Conservation (phyloP, 1,140 invertebrate species). For the Drosophila sucinea region DNA sequence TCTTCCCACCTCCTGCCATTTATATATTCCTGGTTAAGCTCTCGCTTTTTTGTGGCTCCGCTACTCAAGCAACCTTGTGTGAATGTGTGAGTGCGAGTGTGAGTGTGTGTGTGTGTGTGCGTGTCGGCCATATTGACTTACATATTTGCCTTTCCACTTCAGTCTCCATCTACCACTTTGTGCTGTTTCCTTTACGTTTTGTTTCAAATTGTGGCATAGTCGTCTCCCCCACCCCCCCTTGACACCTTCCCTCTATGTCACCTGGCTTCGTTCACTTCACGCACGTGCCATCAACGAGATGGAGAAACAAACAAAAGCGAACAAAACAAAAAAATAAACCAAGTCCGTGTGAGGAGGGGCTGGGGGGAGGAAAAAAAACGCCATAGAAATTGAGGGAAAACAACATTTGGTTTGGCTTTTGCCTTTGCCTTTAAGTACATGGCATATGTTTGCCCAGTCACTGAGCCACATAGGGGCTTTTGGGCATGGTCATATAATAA, state of each 20-base stretch:
- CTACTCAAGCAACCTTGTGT: background rate
- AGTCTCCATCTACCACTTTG: constrained; percentile 5
- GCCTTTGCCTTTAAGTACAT: constrained; percentile 16
- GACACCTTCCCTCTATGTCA: constrained; percentile 2
- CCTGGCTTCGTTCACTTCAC: constrained; percentile 12
- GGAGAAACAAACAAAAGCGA: constrained; percentile 19
- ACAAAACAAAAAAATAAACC: constrained; percentile 5
- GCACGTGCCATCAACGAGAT: constrained; percentile 17
- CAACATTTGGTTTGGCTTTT: constrained; percentile 19
- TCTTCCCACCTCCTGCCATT: background rate
- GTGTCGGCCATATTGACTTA: constrained; percentile 15
- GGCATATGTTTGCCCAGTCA: constrained; percentile 20
- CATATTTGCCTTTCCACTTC: constrained; percentile 24
- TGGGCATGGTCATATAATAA: background rate
- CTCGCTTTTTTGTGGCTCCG: constrained; percentile 3
- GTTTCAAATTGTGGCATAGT: constrained; percentile 17
- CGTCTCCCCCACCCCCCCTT: background rate
- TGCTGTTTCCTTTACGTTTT: constrained; percentile 10
- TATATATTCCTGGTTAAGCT: background rate
- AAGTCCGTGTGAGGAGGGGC: background rate
- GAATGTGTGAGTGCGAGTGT: background rate
- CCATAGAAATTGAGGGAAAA: constrained; percentile 18
- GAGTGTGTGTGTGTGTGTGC: background rate
- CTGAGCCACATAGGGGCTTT: constrained; percentile 11
- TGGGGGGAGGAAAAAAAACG: background rate